phyloP scores from a whole-genome alignment of 1,140 invertebrate genomes.

The Nautilus pompilius region DNA sequence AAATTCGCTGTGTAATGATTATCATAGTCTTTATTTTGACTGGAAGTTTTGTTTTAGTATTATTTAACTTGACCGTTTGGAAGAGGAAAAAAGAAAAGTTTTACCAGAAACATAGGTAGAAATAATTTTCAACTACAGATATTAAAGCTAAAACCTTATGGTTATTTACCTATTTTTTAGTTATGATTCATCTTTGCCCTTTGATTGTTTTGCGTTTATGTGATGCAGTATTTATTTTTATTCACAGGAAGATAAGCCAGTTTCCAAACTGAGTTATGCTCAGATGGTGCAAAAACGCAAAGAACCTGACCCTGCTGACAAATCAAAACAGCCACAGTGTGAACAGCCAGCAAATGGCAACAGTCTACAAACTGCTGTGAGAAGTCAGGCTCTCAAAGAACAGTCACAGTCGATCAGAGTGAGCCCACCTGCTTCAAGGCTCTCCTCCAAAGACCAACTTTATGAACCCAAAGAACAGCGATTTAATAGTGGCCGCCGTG shows the following conservation, averaged over 20 bases:
- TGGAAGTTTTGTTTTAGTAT: too few species aligned
- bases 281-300: conserved; percentile 75
- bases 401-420: not conserved
- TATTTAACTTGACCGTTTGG: not conserved
- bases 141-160: not conserved
- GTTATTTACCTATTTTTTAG: not conserved
- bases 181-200: not conserved
- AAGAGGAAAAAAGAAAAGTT: not conserved
- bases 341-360: conserved; percentile 4
- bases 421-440: not conserved
- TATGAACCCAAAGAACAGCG: conserved; percentile 29
- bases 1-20: too few species aligned
- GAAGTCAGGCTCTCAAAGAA: not conserved
- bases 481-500: conserved; percentile 12
- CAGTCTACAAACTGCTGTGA: not conserved
- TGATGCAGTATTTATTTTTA: conserved; percentile 13
- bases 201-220: not conserved
- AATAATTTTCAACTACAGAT: not conserved
- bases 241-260: conserved; percentile 20
- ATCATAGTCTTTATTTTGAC: too few species aligned
- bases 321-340: not conserved
- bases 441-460: conserved; percentile 11
- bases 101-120: not conserved
- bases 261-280: conserved; percentile 70
- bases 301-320: conserved; percentile 32